These are phyloP conservation scores for Uromys caudimaculatus DNA, from an alignment of 2,797 vertebrate species.

Conservation along the genomic window DNA sequence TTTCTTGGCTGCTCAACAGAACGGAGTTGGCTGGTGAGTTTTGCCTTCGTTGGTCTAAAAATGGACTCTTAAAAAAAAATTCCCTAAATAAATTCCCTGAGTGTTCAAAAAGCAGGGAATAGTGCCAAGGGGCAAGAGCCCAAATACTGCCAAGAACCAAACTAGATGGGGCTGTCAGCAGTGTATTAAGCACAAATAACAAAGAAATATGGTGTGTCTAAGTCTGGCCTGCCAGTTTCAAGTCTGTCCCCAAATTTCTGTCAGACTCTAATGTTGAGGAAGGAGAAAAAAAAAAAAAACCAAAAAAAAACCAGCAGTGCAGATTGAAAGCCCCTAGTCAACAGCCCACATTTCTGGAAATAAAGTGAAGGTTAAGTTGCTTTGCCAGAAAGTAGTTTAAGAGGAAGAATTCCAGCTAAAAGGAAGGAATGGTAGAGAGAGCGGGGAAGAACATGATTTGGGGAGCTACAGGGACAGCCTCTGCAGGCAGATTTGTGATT, in stretches of 20 bases:
- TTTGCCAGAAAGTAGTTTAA: neutral
- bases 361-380: neutral
- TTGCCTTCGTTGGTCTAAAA: conserved; percentile 54
- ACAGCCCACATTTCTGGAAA: neutral
- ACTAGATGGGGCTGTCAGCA: conserved; percentile 29
- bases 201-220: conserved; percentile 51
- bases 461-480: fast-evolving
- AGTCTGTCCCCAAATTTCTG: conserved; percentile 28
- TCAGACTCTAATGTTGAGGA: neutral
- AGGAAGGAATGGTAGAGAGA: neutral
- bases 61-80: conserved; percentile 26
- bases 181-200: conserved; percentile 65
- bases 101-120: conserved; percentile 6
- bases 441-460: fast-evolving
- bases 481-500: fast-evolving
- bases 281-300: too few species aligned
- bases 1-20: conserved; percentile 17
- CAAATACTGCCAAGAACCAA: conserved; percentile 42
- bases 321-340: neutral
- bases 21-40: conserved; percentile 39
- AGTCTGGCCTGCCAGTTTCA: conserved; percentile 32
- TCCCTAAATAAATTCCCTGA: conserved; percentile 28
- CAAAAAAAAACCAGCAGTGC: neutral
- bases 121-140: conserved; percentile 48
- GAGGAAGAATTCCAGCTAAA: neutral